Conservation (phyloP, 2,113 vertebrate species). For the Echinops telfairi region DNA sequence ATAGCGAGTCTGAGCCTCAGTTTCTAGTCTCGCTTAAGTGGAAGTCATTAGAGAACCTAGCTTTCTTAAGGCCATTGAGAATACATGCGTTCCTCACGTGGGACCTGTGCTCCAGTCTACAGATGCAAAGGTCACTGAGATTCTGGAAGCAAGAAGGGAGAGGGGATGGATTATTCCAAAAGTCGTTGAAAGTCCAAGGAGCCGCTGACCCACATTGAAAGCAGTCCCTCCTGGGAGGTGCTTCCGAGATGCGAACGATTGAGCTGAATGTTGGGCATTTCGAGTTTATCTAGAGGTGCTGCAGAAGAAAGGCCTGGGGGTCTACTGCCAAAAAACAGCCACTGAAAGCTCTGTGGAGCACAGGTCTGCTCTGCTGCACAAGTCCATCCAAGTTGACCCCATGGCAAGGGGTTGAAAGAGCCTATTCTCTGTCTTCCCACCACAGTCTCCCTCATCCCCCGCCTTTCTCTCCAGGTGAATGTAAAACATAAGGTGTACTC, state of each 20-base stretch:
- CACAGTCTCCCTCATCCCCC: background rate
- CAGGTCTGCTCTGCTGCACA: no score
- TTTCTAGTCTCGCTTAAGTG: background rate
- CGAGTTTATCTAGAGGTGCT: no score
- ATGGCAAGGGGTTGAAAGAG: no score
- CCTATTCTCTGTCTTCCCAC: no score
- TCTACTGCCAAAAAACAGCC: no score
- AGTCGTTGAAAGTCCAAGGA: background rate
- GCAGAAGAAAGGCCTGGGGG: no score
- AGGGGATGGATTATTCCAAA: background rate
- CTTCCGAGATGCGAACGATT: background rate
- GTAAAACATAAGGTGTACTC: conserved; percentile 27
- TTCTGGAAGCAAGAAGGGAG: background rate
- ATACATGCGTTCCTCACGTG: background rate
- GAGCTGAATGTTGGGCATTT: no score
- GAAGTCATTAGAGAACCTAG: background rate
- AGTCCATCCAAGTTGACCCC: no score
- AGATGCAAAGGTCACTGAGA: background rate
- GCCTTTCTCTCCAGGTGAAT: background rate
- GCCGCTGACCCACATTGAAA: background rate
- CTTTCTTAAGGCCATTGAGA: background rate
- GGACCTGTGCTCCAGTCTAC: background rate
- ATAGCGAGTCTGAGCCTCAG: background rate
- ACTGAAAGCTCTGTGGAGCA: no score
- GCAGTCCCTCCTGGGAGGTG: background rate